Conservation (phyloP, 2,113 vertebrate genomes). For the Percina caprodes region DNA sequence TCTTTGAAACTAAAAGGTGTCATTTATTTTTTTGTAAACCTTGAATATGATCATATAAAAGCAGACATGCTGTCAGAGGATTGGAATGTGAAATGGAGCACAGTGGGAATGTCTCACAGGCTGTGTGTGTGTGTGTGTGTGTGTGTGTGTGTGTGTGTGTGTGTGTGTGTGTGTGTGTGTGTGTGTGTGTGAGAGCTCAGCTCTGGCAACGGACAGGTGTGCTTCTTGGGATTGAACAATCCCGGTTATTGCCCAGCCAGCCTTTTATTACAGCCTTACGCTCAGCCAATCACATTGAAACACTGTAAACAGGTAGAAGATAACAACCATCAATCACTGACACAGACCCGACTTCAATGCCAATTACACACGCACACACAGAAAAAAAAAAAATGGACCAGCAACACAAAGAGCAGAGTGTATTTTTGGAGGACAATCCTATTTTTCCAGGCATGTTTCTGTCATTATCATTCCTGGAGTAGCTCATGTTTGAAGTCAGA, state of each 20-base stretch:
- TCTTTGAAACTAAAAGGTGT: constrained; percentile 61
- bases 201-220: constrained; percentile 81
- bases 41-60: constrained; percentile 80
- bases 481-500: constrained; percentile 85
- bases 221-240: constrained; percentile 65
- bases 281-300: constrained; percentile 45
- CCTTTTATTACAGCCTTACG: constrained; percentile 42
- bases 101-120: constrained; percentile 76
- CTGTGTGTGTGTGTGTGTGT: constrained; percentile 48
- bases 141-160: constrained; percentile 52
- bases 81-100: constrained; percentile 81
- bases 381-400: not conserved
- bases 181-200: constrained; percentile 42
- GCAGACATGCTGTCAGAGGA: constrained; percentile 85
- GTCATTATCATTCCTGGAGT: constrained; percentile 88
- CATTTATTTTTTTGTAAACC: constrained; percentile 64
- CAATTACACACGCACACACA: constrained; percentile 26
- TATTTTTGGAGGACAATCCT: constrained; percentile 73
- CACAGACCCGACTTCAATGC: constrained; percentile 4
- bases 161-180: constrained; percentile 47
- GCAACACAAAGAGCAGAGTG: constrained; percentile 72
- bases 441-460: constrained; percentile 86
- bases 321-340: constrained; percentile 70
- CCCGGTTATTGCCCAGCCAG: constrained; percentile 58
- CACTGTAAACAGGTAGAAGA: constrained; percentile 61